These are phyloP conservation scores for Microtus oregoni DNA, from an alignment of 2,113 vertebrate species.

Conservation along the genomic window DNA sequence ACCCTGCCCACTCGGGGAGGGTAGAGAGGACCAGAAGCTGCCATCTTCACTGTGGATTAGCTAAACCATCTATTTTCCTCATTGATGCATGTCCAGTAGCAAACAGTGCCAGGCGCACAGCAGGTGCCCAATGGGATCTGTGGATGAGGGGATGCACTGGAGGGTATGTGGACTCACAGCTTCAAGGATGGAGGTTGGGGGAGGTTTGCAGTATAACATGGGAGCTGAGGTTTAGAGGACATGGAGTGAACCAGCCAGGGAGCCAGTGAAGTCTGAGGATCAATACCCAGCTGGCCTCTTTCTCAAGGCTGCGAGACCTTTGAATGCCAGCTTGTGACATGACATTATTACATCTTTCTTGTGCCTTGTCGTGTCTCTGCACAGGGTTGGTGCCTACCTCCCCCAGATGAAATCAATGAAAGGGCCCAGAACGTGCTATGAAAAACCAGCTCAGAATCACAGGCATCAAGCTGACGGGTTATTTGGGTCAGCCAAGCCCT, in stretches of 20 bases:
- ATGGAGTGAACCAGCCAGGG: background rate
- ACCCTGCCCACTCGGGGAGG: background rate
- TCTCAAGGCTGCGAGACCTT: background rate
- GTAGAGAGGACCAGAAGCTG: background rate
- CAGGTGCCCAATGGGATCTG: background rate
- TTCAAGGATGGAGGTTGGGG: background rate
- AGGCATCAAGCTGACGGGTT: background rate
- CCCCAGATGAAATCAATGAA: background rate
- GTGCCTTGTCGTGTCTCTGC: background rate
- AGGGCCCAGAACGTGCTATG: background rate
- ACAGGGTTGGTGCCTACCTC: background rate
- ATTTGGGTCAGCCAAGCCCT: conserved; percentile 8
- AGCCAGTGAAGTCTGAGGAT: background rate
- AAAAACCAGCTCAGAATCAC: background rate
- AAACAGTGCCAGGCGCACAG: background rate
- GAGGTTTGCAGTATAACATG: background rate
- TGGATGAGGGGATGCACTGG: background rate
- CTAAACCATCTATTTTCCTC: background rate
- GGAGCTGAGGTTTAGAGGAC: background rate
- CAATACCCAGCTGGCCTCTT: background rate
- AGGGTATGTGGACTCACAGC: background rate
- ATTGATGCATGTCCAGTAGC: background rate
- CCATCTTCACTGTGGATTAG: accelerated
- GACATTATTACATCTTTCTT: background rate
- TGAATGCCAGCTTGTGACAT: background rate